Base-by-base conservation (phyloP, 2,113 vertebrate genomes). In the Pomatorhinus ruficollis region DNA sequence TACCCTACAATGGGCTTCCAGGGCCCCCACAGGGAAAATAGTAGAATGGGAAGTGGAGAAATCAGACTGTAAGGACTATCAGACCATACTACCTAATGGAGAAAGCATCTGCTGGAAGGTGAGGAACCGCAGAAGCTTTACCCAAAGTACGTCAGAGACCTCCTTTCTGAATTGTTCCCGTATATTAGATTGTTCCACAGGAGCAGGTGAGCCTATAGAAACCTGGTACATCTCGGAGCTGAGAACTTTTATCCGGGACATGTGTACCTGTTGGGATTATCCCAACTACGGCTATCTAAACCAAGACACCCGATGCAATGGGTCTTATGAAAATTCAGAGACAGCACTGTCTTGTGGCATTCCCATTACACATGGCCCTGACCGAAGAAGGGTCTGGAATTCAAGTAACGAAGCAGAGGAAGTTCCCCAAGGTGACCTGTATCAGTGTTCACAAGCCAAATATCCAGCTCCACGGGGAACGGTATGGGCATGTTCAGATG, bases 261-360 rank as follows among this genome's bases (percentile, higher is more conserved):
- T 90, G 88, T 90, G 88, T 44, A 90, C 80, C 15, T 90, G 88
- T 39, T 90, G 88, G 88, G 88, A 77, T 78, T 90, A 90, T 65
- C 88, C 88, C 65, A 90, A 78, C 44, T 90, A 90, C 0, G 88
- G 88, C 33, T 90, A 90, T 39, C 65, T 64, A 12, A 90, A 90
- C 66, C 72, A 56, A 57, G 88, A 90, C 50, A 64, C 42, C 3
- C 72, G 88, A 39, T 90, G 88, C 50, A 90, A 90, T 33, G 88
- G 88, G 33, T 78, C 88, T 57, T 90, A 78, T 0, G 65, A 84
- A 52, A 71, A 71, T 37, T 64, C 33, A 0, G 57, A 90, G 50
- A 90, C 65, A 10, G 88, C 88, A 2, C 37, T 90, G 1, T 90
- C 88, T 33, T 90, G 88, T 11, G 88, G 88, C 44, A 90, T 90